Evolutionary conservation across 2,888 invertebrate genomes (phyloP), one percentile per base, ranked within the genome.

Genomic region (Dryocosmus kuriphilus): DNA sequence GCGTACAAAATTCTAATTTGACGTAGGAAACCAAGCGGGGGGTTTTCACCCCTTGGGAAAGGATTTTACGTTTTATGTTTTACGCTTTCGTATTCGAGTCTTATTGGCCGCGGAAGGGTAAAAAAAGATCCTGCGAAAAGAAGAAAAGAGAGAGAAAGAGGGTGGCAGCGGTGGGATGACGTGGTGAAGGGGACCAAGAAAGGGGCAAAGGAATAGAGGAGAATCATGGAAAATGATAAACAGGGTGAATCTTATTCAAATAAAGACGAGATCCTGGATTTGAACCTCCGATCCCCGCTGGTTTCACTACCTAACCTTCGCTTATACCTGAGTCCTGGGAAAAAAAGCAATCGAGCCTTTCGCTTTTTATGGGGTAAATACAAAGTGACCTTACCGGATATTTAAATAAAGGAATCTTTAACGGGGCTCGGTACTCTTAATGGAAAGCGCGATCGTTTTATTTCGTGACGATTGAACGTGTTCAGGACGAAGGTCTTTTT

Each of bases 171-270:
- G 67, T 75, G 67, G 76, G 19, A 71, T 51, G 63, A 65, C 71
- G 78, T 71, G 79, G 74, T 79, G 77, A 24, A 46, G 16, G 60
- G 67, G 77, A 75, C 46, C 55, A 73, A 60, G 74, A 79, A 79
- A 80, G 75, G 32, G 32, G 67, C 77, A 76, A 78, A 62, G 60
- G 75, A 78, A 79, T 65, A 65, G 84, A 83, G 81, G 75, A 83
- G 84, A 86, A 87, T 88, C 84, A 85, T 88, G 86, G 87, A 86
- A 90, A 90, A 89, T 90, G 88, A 89, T 90, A 90, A 90, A 90
- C 90, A 88, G 89, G 88, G 87, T 88, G 90, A 88, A 90, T 90
- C 90, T 90, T 90, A 90, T 90, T 90, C 89, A 90, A 90, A 90
- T 90, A 89, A 86, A 87, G 87, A 90, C 88, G 87, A 88, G 89